A percentile compares a stretch with the other conserved stretches of the same genome.
These are phyloP conservation scores for Pygocentrus nattereri DNA, from an alignment of 2,797 vertebrate genomes.

Conservation along the genomic window DNA sequence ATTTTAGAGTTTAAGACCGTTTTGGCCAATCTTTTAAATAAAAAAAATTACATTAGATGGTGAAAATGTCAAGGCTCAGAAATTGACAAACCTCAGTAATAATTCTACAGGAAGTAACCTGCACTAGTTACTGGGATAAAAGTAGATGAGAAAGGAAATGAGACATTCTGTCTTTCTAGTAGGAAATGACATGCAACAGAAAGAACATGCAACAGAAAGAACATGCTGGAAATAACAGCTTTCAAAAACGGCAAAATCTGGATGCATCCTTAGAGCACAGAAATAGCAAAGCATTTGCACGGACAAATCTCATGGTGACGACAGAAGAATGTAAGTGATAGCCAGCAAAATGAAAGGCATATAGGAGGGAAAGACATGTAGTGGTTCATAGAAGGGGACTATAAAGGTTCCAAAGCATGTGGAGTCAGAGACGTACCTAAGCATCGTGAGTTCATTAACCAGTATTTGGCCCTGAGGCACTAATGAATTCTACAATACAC, in stretches of 20 bases:
- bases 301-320: neutral
- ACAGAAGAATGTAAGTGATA: neutral
- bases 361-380: neutral
- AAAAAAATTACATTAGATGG: neutral
- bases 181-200: neutral
- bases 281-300: neutral
- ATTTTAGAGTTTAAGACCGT: too few species aligned
- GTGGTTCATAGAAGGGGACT: neutral
- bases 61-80: too few species aligned
- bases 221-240: neutral
- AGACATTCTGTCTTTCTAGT: neutral
- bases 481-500: neutral
- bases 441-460: too few species aligned
- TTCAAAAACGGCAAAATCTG: neutral
- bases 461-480: neutral
- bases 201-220: conserved; percentile 10
- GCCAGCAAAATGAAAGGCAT: neutral
- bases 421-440: neutral
- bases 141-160: neutral
- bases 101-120: neutral
- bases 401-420: neutral
- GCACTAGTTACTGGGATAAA: neutral
- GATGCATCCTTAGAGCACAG: neutral
- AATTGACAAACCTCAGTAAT: neutral
- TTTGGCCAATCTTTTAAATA: too few species aligned